Conservation (phyloP, 2,797 vertebrate species). For the Scleropages formosus region DNA sequence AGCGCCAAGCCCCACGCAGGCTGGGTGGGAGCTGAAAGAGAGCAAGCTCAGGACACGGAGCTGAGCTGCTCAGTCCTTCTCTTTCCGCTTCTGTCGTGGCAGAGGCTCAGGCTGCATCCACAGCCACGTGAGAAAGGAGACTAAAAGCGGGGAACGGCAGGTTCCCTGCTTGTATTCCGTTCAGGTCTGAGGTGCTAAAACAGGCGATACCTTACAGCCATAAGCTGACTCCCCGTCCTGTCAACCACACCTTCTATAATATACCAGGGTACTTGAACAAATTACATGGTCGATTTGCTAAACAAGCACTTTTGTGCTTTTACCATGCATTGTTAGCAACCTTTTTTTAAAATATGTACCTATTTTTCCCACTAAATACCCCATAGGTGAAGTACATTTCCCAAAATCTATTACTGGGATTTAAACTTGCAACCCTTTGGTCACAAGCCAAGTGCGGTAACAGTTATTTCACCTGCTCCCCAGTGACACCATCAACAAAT, state of each 20-base stretch:
- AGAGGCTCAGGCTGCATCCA: neutral
- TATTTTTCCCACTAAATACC: neutral
- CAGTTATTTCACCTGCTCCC: constrained; percentile 3
- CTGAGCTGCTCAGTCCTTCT: neutral
- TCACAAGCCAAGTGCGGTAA: constrained; percentile 4
- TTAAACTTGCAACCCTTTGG: neutral
- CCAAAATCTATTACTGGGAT: neutral
- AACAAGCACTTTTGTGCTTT: no score
- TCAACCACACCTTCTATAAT: no score
- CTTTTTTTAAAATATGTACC: neutral
- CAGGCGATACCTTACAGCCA: neutral
- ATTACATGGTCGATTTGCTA: no score
- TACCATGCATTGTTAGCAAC: no score
- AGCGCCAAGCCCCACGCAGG: neutral
- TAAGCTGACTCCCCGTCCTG: neutral
- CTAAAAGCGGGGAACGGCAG: neutral
- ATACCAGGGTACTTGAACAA: no score
- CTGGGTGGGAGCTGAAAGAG: no score
- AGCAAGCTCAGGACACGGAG: no score
- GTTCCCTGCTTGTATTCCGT: neutral
- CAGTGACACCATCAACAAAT: neutral
- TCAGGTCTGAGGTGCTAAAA: neutral
- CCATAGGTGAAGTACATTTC: neutral
- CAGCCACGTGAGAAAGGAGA: neutral
- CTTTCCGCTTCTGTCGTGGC: neutral